Evolutionary conservation across 37 sponge, comb jelly and placozoan species (phyloP), one percentile per base, ranked within the genome.

Genomic region (Halisarca cf. caerulea): DNA sequence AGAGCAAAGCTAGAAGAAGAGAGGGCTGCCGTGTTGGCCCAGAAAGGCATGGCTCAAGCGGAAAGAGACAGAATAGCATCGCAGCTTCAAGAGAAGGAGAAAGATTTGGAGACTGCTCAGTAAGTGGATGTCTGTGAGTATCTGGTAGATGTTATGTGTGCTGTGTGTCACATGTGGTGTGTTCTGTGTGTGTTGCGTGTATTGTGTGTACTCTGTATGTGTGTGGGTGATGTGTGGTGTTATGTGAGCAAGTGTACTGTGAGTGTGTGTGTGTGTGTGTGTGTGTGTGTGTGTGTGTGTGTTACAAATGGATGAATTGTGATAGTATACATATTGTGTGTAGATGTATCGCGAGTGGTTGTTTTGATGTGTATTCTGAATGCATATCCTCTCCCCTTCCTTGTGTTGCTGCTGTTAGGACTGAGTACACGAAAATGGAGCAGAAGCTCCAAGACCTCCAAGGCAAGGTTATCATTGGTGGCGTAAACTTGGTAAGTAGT

Each of bases 381-480:
- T 27, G n/a, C 35, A 68, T 34, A 17, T 30, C 11, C 30, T 23
- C 25, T 3, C 69, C 5, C 69, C 17, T 68, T 4, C 35, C 69
- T 27, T 59, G 2, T 59, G 17, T 59, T 54, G 11, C 3, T n/a
- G n/a, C n/a, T 75, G n/a, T 34, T 34, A 92, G 90, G 55, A 85
- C 91, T 33, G 94, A 99, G 54, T 93, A 96, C 33, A 39, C 54
- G 21, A 83, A 91, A 38, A 58, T 99, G 78, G 92, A 94, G 59
- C 84, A 89, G 58, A 89, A 91, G 47, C 80, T 99, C 24, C 40
- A 85, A 15, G 86, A 89, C 58, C 75, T 99, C 20, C 86, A 92
- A 33, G 87, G 90, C 14, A 94, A 96, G 82, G 95, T 99, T 37
- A 96, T 99, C 60, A 93, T 96, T 18, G 99, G 99, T 14, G 99